Evolutionary conservation across 2,888 invertebrate genomes (phyloP).

Genomic region (Noctua janthe): DNA sequence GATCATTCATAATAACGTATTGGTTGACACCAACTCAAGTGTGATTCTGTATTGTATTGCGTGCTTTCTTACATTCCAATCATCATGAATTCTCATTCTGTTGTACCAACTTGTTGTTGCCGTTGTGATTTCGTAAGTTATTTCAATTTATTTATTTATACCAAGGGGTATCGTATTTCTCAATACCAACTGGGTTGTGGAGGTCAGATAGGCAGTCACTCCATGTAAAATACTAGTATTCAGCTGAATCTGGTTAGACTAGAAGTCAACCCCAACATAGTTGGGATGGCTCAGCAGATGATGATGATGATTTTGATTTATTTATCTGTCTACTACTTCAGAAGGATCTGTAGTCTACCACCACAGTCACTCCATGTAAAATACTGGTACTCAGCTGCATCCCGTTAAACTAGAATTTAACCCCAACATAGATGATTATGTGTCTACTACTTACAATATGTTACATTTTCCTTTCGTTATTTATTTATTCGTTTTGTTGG

Average conservation of each 20-base stretch:
- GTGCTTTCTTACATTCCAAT: not conserved
- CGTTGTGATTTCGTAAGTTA: slow-evolving; percentile 63
- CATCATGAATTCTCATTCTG: slow-evolving; percentile 28
- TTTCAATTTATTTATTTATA: not conserved
- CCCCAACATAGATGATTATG: too few relatives aligned
- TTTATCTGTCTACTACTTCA: not conserved
- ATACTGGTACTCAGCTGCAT: not conserved
- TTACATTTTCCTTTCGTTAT: not conserved
- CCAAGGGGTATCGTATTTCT: too few relatives aligned
- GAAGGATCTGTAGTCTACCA: too few relatives aligned
- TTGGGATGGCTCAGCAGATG: too few relatives aligned
- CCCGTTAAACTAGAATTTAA: not conserved
- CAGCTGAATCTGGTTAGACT: too few relatives aligned
- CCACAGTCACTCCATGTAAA: not conserved
- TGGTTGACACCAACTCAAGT: too few relatives aligned
- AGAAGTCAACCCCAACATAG: too few relatives aligned
- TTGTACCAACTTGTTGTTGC: slow-evolving; percentile 10
- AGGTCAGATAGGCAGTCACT: too few relatives aligned
- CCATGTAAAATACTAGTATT: too few relatives aligned
- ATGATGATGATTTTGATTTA: too few relatives aligned
- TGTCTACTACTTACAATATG: not conserved
- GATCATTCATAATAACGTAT: slow-evolving; percentile 9
- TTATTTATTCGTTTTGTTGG: not conserved
- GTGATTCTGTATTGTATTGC: too few relatives aligned
- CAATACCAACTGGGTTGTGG: too few relatives aligned